A percentile compares a stretch with the other conserved stretches of the same genome.
phyloP scores from a whole-genome alignment of 2,113 vertebrate species.

The Panthera uncia region DNA sequence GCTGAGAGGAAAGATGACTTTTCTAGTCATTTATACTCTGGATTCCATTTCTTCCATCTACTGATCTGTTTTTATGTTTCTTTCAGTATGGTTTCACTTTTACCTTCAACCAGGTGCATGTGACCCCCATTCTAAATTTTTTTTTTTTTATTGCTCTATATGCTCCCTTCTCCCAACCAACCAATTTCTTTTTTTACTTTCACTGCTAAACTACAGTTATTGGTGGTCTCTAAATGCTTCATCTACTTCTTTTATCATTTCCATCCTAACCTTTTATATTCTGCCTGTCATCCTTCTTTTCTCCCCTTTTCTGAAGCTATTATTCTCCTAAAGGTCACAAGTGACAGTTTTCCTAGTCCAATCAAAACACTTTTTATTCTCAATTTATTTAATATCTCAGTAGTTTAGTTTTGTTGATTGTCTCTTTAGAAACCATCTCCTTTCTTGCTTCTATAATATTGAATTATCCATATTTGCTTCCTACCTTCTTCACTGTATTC shows the following conservation, averaged over 20 bases:
- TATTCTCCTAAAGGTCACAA: constrained; percentile 42
- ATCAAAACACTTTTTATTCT: background rate
- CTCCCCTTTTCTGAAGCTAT: background rate
- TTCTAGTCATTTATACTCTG: constrained; percentile 3
- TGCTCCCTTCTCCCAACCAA: background rate
- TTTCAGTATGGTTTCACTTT: background rate
- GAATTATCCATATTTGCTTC: background rate
- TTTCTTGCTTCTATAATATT: constrained; percentile 25
- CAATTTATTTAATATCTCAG: background rate
- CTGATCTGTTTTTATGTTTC: background rate
- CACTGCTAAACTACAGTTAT: background rate
- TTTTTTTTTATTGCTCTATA: background rate
- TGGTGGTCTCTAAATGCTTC: constrained; percentile 10
- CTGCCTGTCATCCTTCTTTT: background rate
- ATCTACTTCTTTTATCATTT: background rate
- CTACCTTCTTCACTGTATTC: background rate
- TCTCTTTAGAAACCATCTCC: constrained; percentile 6
- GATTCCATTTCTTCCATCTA: constrained; percentile 28
- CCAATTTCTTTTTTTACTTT: background rate
- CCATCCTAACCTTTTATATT: background rate
- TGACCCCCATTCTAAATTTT: background rate
- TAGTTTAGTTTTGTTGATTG: constrained; percentile 23
- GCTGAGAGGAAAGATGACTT: constrained; percentile 9
- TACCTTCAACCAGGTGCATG: background rate
- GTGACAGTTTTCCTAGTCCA: constrained; percentile 5